A percentile compares a stretch with the other conserved stretches of the same genome.
phyloP scores from a whole-genome alignment of 2,113 vertebrate species.

The Sarotherodon lohbergeri region DNA sequence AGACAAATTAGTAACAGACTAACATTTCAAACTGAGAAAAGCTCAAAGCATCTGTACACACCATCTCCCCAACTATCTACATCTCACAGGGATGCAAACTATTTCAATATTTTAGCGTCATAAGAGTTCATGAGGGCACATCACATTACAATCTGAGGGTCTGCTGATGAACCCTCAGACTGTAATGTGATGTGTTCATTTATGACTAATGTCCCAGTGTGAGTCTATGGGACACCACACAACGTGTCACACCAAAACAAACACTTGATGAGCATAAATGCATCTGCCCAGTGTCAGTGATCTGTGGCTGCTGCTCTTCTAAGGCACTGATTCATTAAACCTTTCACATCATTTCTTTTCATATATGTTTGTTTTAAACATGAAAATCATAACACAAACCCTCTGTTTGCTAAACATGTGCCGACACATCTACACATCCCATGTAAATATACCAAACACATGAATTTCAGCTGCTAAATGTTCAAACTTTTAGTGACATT shows the following conservation, averaged over 20 bases:
- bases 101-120: background rate
- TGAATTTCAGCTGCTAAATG: background rate
- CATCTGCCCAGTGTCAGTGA: background rate
- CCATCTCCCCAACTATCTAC: slow-evolving; percentile 12
- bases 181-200: background rate
- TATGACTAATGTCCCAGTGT: background rate
- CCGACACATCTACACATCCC: background rate
- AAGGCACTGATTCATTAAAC: background rate
- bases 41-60: background rate
- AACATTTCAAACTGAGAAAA: background rate
- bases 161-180: background rate
- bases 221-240: background rate
- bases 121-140: background rate
- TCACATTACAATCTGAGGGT: background rate
- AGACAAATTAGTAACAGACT: background rate
- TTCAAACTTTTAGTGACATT: background rate
- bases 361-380: background rate
- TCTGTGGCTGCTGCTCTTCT: background rate
- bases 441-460: background rate
- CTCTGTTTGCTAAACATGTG: background rate
- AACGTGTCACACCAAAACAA: background rate
- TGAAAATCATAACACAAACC: background rate
- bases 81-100: background rate
- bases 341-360: background rate
- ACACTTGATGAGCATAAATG: background rate